Percentiles rank a stretch among this genome's conserved stretches.
Evolutionary conservation across 1,140 invertebrate species (phyloP).

Genomic region (Ceratoteleas bidentatus): DNA sequence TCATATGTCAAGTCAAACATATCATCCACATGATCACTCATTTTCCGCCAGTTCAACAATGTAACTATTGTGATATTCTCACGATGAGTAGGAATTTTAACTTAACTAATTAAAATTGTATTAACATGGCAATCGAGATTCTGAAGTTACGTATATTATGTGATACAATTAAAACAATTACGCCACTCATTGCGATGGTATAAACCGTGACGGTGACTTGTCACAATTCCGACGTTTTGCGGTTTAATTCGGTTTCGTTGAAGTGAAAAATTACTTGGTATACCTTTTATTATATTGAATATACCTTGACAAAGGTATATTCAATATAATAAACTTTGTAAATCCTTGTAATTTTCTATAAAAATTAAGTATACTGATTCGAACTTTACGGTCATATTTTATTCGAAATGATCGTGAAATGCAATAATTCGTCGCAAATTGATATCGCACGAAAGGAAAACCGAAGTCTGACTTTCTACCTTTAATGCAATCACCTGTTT

Average conservation of each 20-base stretch:
- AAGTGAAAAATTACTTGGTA: too few species aligned
- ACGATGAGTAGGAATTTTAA: conserved; percentile 40
- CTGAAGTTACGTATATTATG: conserved; percentile 9
- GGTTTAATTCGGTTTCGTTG: too few species aligned
- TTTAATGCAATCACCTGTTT: conserved; percentile 26
- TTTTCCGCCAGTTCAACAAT: conserved; percentile 31
- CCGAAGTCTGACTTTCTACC: conserved; percentile 28
- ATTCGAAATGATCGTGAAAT: not conserved
- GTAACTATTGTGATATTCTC: conserved; percentile 24
- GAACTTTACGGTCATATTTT: too few species aligned
- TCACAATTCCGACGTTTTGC: not conserved
- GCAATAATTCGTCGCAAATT: not conserved
- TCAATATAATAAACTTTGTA: too few species aligned
- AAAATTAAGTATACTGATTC: too few species aligned
- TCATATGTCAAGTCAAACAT: conserved; percentile 17
- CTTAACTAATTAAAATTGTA: conserved; percentile 33
- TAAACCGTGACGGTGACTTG: not conserved
- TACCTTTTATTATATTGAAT: too few species aligned
- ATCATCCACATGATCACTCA: conserved; percentile 20
- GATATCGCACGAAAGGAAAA: conserved; percentile 10
- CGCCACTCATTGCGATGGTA: not conserved
- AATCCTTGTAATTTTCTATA: too few species aligned
- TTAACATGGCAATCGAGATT: conserved; percentile 15
- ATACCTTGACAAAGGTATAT: too few species aligned
- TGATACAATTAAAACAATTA: conserved; percentile 3